phyloP scores from a whole-genome alignment of 2,797 vertebrate genomes.

The Molossus alvarezi region DNA sequence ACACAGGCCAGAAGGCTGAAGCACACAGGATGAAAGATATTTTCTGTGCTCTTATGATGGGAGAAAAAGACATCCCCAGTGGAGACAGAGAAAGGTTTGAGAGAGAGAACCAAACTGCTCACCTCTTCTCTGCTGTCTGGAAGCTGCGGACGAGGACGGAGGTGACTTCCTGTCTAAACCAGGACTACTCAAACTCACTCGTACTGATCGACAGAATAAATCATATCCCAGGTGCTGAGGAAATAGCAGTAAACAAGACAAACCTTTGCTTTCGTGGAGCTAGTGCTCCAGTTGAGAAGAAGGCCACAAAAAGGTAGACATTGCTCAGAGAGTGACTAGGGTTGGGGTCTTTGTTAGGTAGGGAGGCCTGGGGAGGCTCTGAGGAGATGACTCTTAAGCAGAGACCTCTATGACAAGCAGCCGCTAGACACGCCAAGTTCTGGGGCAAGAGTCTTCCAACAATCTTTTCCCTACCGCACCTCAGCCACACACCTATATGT shows the following conservation, averaged over 20 bases:
- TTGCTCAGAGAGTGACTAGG: not conserved
- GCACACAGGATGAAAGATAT: not conserved
- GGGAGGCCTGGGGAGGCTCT: not conserved
- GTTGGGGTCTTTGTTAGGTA: not conserved
- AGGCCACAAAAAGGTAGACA: not conserved
- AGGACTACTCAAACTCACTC: not conserved
- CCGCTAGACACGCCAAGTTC: not conserved
- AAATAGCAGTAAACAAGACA: not conserved
- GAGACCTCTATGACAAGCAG: not conserved
- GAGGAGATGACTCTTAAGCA: not conserved
- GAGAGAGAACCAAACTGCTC: not conserved
- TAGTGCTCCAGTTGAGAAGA: not conserved
- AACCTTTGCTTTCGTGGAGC: not conserved
- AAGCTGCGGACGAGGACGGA: not conserved
- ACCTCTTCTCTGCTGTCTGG: not conserved
- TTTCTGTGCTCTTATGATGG: not conserved
- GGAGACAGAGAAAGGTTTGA: not conserved
- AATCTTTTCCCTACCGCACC: not conserved
- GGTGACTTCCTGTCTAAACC: not conserved
- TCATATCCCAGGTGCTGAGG: not conserved
- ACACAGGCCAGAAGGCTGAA: not conserved
- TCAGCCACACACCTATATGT: not conserved
- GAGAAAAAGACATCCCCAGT: not conserved
- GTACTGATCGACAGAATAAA: not conserved
- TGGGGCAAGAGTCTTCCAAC: not conserved